A percentile compares a stretch with the other conserved stretches of the same genome.
These are phyloP conservation scores for Clusia tigrina DNA, from an alignment of 2,888 invertebrate genomes.

Conservation along the genomic window DNA sequence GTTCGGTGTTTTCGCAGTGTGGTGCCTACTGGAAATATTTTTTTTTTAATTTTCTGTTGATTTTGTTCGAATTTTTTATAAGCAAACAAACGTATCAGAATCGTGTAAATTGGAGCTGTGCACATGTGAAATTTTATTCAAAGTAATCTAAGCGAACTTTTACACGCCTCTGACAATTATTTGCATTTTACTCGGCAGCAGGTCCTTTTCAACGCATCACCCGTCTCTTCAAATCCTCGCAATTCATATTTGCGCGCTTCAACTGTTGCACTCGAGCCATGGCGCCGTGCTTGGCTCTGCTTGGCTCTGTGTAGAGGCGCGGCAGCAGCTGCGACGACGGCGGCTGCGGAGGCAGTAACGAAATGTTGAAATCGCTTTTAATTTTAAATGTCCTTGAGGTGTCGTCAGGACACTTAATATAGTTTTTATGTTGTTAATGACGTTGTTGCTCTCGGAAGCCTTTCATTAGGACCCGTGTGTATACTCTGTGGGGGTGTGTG, in stretches of 20 bases:
- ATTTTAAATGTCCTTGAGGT: conserved; percentile 42
- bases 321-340: too few species aligned
- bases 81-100: too few species aligned
- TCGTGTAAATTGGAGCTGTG: too few species aligned
- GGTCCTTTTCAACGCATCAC: neutral
- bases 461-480: neutral
- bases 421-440: conserved; percentile 15
- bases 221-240: neutral
- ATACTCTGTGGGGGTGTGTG: neutral
- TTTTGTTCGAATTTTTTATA: too few species aligned
- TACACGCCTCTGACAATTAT: neutral
- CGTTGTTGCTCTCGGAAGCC: neutral
- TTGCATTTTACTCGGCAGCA: neutral
- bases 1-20: conserved; percentile 30
- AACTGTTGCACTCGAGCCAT: conserved; percentile 28
- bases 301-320: too few species aligned
- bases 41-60: too few species aligned
- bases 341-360: too few species aligned
- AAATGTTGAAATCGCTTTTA: conserved; percentile 23
- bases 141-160: too few species aligned
- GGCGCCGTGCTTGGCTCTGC: neutral
- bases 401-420: conserved; percentile 36
- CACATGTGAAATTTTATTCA: too few species aligned
- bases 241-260: conserved; percentile 18
- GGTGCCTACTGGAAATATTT: too few species aligned